Percentiles rank a stretch among this genome's conserved stretches.
Evolutionary conservation across 2,797 vertebrate species (phyloP).

Genomic region (Schizopygopsis malacanthus): DNA sequence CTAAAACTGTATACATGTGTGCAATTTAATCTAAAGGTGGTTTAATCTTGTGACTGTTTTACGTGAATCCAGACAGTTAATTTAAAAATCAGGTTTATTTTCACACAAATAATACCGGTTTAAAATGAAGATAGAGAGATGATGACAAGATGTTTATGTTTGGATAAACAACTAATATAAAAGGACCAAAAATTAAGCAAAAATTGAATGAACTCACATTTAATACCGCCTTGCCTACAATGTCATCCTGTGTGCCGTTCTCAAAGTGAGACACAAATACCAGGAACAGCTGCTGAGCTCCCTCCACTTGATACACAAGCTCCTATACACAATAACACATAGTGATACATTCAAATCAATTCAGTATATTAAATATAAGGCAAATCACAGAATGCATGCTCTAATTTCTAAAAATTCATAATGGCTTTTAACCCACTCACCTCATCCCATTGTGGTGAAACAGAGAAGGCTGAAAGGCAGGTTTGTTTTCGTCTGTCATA

Average conservation of each 20-base stretch:
- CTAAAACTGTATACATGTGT: neutral
- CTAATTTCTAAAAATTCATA: neutral
- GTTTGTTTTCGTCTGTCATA: conserved; percentile 76
- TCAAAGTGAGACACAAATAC: conserved; percentile 72
- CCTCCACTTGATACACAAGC: conserved; percentile 78
- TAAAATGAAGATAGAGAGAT: neutral
- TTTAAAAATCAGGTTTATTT: neutral
- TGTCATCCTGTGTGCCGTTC: conserved; percentile 48
- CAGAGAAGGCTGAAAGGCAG: conserved; percentile 69
- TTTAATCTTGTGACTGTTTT: neutral
- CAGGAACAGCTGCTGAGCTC: conserved; percentile 69
- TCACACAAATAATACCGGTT: neutral
- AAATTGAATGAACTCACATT: conserved; percentile 59
- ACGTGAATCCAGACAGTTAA: neutral
- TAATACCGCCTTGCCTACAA: conserved; percentile 71
- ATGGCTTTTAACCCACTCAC: conserved; percentile 58
- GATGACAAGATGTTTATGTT: neutral
- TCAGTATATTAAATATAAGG: conserved; percentile 21
- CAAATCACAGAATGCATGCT: neutral
- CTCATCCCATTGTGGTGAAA: conserved; percentile 80
- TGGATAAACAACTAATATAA: neutral
- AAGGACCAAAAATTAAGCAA: neutral
- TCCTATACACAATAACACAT: conserved; percentile 68
- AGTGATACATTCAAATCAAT: neutral
- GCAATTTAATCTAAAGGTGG: neutral